A percentile compares a stretch with the other conserved stretches of the same genome.
phyloP scores from a whole-genome alignment of 2,888 invertebrate species.

The Campoplex capitator region DNA sequence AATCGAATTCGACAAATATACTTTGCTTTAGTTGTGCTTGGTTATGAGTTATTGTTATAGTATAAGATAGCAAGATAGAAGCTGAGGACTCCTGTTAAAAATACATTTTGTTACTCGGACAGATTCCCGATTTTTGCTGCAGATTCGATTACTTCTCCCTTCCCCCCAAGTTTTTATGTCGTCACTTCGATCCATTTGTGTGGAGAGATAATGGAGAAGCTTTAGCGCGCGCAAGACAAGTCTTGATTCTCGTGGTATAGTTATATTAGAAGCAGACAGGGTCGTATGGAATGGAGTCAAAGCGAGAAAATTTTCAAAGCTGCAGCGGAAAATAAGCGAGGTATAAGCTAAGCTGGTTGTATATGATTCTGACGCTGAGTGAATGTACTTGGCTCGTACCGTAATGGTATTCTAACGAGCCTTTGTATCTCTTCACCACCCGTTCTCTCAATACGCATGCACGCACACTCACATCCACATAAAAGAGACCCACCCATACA shows the following conservation, averaged over 20 bases:
- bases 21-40: too few relatives aligned
- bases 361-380: conserved; percentile 28
- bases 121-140: not conserved
- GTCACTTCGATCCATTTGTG: not conserved
- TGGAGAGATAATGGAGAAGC: not conserved
- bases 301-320: not conserved
- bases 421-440: conserved; percentile 69
- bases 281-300: not conserved
- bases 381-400: conserved; percentile 66
- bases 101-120: not conserved
- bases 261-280: not conserved
- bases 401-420: conserved; percentile 74
- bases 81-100: not conserved
- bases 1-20: too few relatives aligned
- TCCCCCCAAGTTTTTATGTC: not conserved
- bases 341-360: conserved; percentile 17
- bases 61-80: too few relatives aligned
- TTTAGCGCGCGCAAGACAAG: not conserved
- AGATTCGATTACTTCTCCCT: not conserved
- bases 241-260: not conserved
- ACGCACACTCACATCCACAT: not conserved
- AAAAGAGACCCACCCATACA: not conserved
- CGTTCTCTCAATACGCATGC: conserved; percentile 15
- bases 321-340: not conserved
- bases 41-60: too few relatives aligned